Base-by-base conservation (phyloP, 2,888 invertebrate genomes). In the Bellardia bayeri region DNA sequence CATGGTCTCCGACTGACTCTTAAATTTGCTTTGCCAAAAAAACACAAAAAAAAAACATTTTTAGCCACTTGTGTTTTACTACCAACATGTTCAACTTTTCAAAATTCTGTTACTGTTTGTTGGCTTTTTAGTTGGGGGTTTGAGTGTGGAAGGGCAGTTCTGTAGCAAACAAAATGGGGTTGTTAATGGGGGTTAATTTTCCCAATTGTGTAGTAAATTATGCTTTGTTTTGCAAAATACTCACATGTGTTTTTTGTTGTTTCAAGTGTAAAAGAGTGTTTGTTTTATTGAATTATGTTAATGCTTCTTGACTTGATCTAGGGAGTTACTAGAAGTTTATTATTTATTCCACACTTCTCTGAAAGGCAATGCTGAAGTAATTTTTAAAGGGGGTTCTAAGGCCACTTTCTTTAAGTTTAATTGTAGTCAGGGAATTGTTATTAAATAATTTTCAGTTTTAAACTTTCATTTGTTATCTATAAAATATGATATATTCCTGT, bases 21-120 rank as follows among this genome's bases (percentile, higher is more conserved):
- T 71, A 11, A 49, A 72, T 40, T 72, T 82, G 64, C 63, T 74
- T 74, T 78, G 78, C 78, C 86, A 86, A 81, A 75, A 82, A 69
- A 61, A 7, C 23, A 23, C 23, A 23, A 23, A 30, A 11, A 58
- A 49, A 14, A 14, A 9, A 69, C 58, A 69, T 49, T 68, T 85
- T 81, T 51, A 81, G 85, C 49, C 81, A 74, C 82, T 82, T 86
- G 66, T 82, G 51, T 42, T 72, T 72, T 61, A 42, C 16, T 37
- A 40, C 37, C 23, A 80, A 66, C 30, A 72, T 82, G 85, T 66
- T 51, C 45, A 75, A 66, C 40, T 68, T 58, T 61, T 75, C 30
- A 58, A 79, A 45, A 84, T 30, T 61, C 37, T 68, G 23, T 72
- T 64, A 33, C 23, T 63, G 58, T 79, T 74, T 79, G 61, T 75